Evolutionary conservation across 1,140 invertebrate species (phyloP), one percentile per base, ranked within the genome.

Genomic region (Atta cephalotes): DNA sequence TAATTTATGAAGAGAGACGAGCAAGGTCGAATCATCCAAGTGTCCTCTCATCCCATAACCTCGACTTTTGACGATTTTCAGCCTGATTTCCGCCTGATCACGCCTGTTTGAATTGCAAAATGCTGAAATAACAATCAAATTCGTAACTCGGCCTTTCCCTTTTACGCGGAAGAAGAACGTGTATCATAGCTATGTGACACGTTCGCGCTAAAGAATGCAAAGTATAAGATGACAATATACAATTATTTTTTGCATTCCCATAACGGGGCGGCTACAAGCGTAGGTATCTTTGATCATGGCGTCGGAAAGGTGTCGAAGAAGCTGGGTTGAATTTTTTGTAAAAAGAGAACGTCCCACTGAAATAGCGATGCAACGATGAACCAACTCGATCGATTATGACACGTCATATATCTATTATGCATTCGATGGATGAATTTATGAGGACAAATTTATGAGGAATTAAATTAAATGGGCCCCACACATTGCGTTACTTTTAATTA

Each of bases 331-430:
- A 45, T 78, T 18, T 78, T 65, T 49, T 14, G 14, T 14, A 14
- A 71, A 71, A 45, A 56, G 35, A 68, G 10, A 25, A 68, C n/a
- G 5, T 18, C n/a, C 51, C 66, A 35, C 35, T 56, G 4, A 68
- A 53, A 68, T 53, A 25, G 49, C n/a, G 18, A 14, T 45, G 3
- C 45, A 25, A 9, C 0, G 21, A 66, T n/a, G 49, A 70, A 25
- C 18, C 28, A n/a, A 80, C 16, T 10, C 62, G 18, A 51, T 35
- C 28, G 14, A 45, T 78, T 78, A 45, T 28, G 65, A 56, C 51
- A 25, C n/a, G 35, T 78, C 35, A 14, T 39, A 70, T 70, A 56
- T 68, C 16, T 80, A 45, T 80, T 80, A 70, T 70, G 21, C 77
- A 21, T 63, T 78, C 10, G 58, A 74, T 9, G 16, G 12, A 9